Evolutionary conservation across 2,797 vertebrate species (phyloP), one percentile per base, ranked within the genome.

Genomic region (Sebastes nivosus): DNA sequence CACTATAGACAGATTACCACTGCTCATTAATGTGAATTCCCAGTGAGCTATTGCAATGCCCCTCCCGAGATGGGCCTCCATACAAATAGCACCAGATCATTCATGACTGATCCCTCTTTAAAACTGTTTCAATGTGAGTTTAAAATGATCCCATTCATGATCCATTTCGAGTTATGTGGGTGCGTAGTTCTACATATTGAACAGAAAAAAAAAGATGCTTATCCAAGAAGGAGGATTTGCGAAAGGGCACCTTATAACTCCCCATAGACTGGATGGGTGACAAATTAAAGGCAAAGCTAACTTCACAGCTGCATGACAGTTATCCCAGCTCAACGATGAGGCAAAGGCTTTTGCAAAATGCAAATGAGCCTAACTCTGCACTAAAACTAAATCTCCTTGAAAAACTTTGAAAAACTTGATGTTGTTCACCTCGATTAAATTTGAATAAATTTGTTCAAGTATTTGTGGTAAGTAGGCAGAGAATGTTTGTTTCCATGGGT

Each of bases 251-350:
- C 11, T 14, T 36, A 36, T 36, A 36, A n/a, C 61, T 64, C 11
- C 20, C 10, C 30, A 63, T 32, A 34, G 34, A 18, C 9, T 6
- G 24, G 16, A 29, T 70, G 66, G 13, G 9, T 25, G 13, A 4
- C n/a, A 6, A 50, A 50, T 50, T 50, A 50, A 50, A 50, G 46
- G 46, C 16, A 50, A 50, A 50, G 18, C 46, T 50, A 50, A 50
- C 46, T 50, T 50, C 46, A 34, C 81, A 75, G 72, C 52, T 69
- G 54, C 36, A 55, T 59, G 76, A 58, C 67, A 77, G 69, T 87
- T 76, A 25, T 75, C 63, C 24, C 59, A 59, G 61, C 64, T 74
- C 63, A 84, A 12, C 7, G 9, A 30, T 24, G 20, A 80, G 24
- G 64, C 16, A 38, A 54, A 25, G 3, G 5, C 22, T 61, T 81